These are phyloP conservation scores for human DNA, from an alignment of 2,113 vertebrate genomes.

Conservation along the genomic window GRCh38 chrX:120485501-120486000, in stretches of 20 bases:
- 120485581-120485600: neutral
- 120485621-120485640: neutral
- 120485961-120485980: neutral
- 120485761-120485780: constrained; percentile 76
- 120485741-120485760: constrained; percentile 83
- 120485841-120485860: neutral
- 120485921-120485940: neutral
- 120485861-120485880: neutral
- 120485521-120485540: constrained; percentile 12
- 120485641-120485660: neutral
- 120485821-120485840: neutral
- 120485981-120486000: neutral
- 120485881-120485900: neutral
- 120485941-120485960: neutral
- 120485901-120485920: neutral
- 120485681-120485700: constrained; percentile 68
- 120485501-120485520: neutral
- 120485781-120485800: constrained; percentile 61
- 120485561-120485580: neutral
- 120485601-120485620: neutral
- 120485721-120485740: constrained; percentile 56
- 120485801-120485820: neutral
- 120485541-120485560: neutral
- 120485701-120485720: constrained; percentile 82
- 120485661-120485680: neutral